phyloP scores from a whole-genome alignment of 1,140 invertebrate genomes.

The Chymomyza costata region DNA sequence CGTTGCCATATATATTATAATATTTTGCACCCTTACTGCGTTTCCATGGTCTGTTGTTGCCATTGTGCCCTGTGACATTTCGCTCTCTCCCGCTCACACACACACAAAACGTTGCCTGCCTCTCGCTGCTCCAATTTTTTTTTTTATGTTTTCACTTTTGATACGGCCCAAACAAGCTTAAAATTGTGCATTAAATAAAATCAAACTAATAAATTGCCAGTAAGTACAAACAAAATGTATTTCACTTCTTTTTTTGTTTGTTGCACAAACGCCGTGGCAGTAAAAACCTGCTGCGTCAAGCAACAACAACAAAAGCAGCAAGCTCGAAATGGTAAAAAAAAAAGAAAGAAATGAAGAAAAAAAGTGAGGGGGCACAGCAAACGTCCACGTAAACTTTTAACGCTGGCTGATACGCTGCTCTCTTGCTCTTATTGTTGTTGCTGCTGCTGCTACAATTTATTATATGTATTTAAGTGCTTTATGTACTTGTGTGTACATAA shows the following conservation, averaged over 20 bases:
- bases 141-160: constrained; percentile 52
- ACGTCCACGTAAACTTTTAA: constrained; percentile 72
- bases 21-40: constrained; percentile 12
- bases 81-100: constrained; percentile 6
- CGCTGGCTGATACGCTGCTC: constrained; percentile 59
- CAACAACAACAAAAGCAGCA: constrained; percentile 30
- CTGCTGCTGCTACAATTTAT: constrained; percentile 8
- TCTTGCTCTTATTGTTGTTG: constrained; percentile 24
- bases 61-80: constrained; percentile 26
- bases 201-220: constrained; percentile 8
- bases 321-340: constrained; percentile 50
- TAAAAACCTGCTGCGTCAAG: constrained; percentile 54
- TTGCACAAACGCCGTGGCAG: constrained; percentile 7
- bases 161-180: constrained; percentile 10
- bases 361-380: constrained; percentile 31
- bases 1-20: constrained; percentile 6
- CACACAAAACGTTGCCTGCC: constrained; percentile 14
- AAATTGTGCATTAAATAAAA: not conserved
- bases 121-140: constrained; percentile 51
- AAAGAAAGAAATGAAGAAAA: constrained; percentile 37
- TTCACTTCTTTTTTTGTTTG: too few species aligned
- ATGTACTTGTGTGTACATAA: constrained; percentile 27
- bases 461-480: not conserved
- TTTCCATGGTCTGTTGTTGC: constrained; percentile 34
- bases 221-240: constrained; percentile 3